phyloP scores from a whole-genome alignment of 2,888 invertebrate species.

The Bibio marci region DNA sequence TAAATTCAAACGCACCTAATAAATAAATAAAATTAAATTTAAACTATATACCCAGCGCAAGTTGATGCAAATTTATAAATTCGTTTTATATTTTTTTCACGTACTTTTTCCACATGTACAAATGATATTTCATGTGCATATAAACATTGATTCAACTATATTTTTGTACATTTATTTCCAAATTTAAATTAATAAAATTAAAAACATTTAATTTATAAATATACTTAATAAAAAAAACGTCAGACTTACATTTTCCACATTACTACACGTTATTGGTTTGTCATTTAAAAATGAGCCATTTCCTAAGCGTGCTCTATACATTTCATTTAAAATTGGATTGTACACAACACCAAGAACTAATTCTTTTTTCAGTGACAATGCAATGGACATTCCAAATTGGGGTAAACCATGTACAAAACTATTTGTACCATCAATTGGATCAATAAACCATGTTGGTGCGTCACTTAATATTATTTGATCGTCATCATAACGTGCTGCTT shows the following conservation, averaged over 20 bases:
- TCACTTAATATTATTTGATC: constrained; percentile 47
- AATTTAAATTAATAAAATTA: no score
- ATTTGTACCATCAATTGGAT: constrained; percentile 76
- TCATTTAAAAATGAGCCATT: constrained; percentile 63
- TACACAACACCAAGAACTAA: constrained; percentile 53
- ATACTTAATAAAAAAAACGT: no score
- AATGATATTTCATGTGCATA: constrained; percentile 23
- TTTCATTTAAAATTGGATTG: constrained; percentile 50
- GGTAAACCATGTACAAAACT: constrained; percentile 62
- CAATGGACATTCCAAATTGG: constrained; percentile 50
- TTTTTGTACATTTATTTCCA: no score
- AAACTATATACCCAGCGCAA: constrained; percentile 22
- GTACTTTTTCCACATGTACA: constrained; percentile 18
- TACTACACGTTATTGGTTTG: constrained; percentile 25
- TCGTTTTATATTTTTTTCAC: constrained; percentile 25
- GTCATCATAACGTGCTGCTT: constrained; percentile 32
- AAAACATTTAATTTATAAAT: no score
- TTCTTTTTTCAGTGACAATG: constrained; percentile 36
- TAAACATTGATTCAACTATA: no score
- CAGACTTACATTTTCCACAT: no score
- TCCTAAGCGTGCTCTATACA: constrained; percentile 52
- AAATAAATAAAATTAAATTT: no score
- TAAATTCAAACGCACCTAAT: no score
- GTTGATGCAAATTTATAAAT: constrained; percentile 21
- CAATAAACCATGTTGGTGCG: constrained; percentile 68